Conservation (phyloP, 2,888 invertebrate genomes). For the Catocala nupta region DNA sequence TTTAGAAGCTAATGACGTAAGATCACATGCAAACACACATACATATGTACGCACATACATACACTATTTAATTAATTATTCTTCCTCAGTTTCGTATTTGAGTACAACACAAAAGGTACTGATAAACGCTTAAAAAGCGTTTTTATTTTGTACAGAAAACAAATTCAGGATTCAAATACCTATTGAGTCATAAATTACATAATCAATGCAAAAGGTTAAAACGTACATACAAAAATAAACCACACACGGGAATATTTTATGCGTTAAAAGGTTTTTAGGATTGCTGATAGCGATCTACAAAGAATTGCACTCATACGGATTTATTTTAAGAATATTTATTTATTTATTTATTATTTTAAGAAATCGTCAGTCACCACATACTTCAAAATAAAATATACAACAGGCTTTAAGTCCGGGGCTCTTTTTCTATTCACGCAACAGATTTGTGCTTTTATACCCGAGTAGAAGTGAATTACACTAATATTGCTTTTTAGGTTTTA, state of each 20-base stretch:
- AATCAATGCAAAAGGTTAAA: slow-evolving; percentile 62
- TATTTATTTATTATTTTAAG: too few species aligned
- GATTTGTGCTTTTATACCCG: too few species aligned
- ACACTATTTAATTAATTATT: too few species aligned
- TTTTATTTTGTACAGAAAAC: slow-evolving; percentile 27
- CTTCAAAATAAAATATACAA: too few species aligned
- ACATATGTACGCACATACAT: too few species aligned
- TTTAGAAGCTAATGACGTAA: too few species aligned
- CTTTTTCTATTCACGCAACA: too few species aligned
- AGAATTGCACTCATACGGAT: slow-evolving; percentile 66
- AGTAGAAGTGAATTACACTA: too few species aligned
- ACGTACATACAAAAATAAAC: slow-evolving; percentile 62
- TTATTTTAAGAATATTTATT: slow-evolving; percentile 64
- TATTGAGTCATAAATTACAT: slow-evolving; percentile 60
- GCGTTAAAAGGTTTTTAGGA: slow-evolving; percentile 64
- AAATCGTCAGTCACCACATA: slow-evolving; percentile 10
- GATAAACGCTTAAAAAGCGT: slow-evolving; percentile 18
- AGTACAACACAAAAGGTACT: not conserved
- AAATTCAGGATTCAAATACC: slow-evolving; percentile 30
- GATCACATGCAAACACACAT: too few species aligned
- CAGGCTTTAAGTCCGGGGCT: too few species aligned
- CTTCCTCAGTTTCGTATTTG: too few species aligned
- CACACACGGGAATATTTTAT: slow-evolving; percentile 68
- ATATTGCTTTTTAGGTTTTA: too few species aligned
- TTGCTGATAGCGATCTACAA: slow-evolving; percentile 59